A percentile compares a stretch with the other conserved stretches of the same genome.
phyloP scores from a whole-genome alignment of 2,888 invertebrate genomes.

The Phalangium opilio region DNA sequence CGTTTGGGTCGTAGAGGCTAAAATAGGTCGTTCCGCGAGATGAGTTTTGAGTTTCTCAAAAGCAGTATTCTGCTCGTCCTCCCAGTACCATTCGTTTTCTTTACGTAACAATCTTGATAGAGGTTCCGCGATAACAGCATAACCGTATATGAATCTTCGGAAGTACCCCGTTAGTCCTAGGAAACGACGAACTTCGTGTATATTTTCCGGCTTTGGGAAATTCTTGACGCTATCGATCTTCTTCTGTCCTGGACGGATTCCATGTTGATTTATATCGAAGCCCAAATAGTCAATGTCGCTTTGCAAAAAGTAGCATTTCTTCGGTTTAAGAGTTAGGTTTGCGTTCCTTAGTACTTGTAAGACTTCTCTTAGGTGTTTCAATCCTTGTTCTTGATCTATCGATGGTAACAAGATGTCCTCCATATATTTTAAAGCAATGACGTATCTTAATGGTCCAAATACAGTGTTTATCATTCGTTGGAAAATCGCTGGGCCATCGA shows the following conservation, averaged over 20 bases:
- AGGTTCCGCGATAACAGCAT: background rate
- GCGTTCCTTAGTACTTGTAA: background rate
- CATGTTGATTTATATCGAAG: background rate
- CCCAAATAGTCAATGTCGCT: background rate
- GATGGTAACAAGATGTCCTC: slow-evolving; percentile 5
- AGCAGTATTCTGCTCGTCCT: background rate
- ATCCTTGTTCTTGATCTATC: background rate
- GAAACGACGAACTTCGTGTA: background rate
- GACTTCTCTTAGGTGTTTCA: background rate
- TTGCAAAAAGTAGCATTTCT: slow-evolving; percentile 1
- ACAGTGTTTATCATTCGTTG: background rate
- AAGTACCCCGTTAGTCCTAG: slow-evolving; percentile 1
- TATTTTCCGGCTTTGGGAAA: background rate
- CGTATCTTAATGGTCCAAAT: background rate
- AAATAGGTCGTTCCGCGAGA: too few relatives aligned
- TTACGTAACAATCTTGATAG: background rate
- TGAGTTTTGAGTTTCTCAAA: too few relatives aligned
- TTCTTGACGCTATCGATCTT: background rate
- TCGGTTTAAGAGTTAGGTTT: slow-evolving; percentile 1
- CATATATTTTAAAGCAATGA: background rate
- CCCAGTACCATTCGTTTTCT: background rate
- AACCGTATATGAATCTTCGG: slow-evolving; percentile 1
- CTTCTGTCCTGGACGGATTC: background rate
- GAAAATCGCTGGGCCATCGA: background rate
- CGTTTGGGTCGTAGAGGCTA: background rate